phyloP scores from a whole-genome alignment of 2,113 vertebrate genomes.

The Rafetus swinhoei region DNA sequence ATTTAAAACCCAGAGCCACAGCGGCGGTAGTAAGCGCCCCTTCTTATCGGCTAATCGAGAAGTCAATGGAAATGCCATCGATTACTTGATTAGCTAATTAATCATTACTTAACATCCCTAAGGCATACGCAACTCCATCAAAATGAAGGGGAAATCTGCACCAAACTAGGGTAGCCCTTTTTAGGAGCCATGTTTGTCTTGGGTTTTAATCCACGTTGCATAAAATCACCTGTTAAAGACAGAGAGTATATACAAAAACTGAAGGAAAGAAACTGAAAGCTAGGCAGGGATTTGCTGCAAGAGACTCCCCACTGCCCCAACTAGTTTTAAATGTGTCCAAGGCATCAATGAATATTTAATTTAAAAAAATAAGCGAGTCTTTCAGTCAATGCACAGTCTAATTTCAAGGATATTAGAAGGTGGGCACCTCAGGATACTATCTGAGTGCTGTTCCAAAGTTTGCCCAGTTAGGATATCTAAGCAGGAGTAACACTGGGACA shows the following conservation, averaged over 20 bases:
- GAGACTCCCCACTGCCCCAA: not conserved
- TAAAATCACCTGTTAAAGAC: not conserved
- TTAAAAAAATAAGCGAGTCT: not conserved
- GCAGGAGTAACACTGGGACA: not conserved
- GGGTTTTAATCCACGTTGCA: not conserved
- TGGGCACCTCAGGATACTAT: not conserved
- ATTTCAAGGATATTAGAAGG: not conserved
- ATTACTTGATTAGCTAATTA: too few species aligned
- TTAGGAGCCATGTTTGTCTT: not conserved
- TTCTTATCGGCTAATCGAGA: too few species aligned
- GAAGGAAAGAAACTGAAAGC: not conserved
- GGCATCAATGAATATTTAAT: not conserved
- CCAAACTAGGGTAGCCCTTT: not conserved
- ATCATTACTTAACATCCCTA: too few species aligned
- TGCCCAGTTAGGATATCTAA: not conserved
- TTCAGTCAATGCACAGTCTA: not conserved
- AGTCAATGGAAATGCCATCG: too few species aligned
- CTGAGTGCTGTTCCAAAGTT: not conserved
- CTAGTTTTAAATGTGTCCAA: not conserved
- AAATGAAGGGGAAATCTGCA: not conserved
- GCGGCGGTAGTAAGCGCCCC: too few species aligned
- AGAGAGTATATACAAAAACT: not conserved
- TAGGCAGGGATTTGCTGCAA: not conserved
- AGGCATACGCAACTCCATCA: not conserved
- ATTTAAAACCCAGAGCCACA: too few species aligned